Conservation (phyloP, 1,140 invertebrate species). For the Drosophila miranda region DNA sequence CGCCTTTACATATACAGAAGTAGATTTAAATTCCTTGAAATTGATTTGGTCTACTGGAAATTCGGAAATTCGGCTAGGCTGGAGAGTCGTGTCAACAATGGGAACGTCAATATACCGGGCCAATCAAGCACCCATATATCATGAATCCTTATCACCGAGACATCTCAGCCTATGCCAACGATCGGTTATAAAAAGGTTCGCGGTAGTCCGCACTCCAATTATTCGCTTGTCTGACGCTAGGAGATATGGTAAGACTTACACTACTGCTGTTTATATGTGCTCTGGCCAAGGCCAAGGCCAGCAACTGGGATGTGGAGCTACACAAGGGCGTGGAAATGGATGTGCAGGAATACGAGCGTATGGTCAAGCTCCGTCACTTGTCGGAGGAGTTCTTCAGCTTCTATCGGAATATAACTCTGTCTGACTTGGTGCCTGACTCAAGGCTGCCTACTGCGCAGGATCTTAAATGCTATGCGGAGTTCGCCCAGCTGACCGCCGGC, state of each 20-base stretch:
- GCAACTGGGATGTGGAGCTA: neutral
- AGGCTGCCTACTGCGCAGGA: slow-evolving; percentile 40
- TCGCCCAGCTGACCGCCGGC: slow-evolving; percentile 18
- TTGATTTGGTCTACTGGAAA: neutral
- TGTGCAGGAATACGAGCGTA: slow-evolving; percentile 25
- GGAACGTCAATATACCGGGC: neutral
- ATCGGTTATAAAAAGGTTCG: slow-evolving; percentile 43
- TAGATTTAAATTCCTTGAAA: neutral
- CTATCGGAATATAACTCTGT: slow-evolving; percentile 35
- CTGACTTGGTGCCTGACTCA: slow-evolving; percentile 23
- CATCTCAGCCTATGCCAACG: neutral
- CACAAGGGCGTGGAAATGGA: slow-evolving; percentile 15
- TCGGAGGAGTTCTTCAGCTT: slow-evolving; percentile 26
- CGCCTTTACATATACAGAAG: neutral
- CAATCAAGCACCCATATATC: slow-evolving; percentile 32
- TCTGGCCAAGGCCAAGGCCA: slow-evolving; percentile 14
- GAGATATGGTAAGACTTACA: slow-evolving; percentile 24
- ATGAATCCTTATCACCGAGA: slow-evolving; percentile 39
- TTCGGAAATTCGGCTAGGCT: neutral
- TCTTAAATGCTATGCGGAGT: slow-evolving; percentile 52
- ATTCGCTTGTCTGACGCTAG: slow-evolving; percentile 7
- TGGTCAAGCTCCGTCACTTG: slow-evolving; percentile 33
- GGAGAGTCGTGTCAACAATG: slow-evolving; percentile 7
- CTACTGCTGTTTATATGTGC: slow-evolving; percentile 15
- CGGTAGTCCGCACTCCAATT: slow-evolving; percentile 2